These are phyloP conservation scores for Gastrophysa polygoni DNA, from an alignment of 2,888 invertebrate genomes.

Conservation along the genomic window DNA sequence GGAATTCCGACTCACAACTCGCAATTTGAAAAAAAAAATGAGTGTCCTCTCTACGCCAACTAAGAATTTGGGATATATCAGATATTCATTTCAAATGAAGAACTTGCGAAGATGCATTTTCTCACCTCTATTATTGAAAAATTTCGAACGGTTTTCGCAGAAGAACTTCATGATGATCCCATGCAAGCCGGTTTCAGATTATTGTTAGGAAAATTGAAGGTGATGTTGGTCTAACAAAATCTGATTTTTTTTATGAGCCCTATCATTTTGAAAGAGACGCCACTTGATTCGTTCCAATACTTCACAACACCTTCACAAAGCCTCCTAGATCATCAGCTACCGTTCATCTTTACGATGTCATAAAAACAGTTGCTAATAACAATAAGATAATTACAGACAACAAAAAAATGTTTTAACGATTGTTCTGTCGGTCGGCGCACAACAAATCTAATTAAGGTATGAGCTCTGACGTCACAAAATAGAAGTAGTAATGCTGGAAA, in stretches of 20 bases:
- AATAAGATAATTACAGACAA: slow-evolving; percentile 45
- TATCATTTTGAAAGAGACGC: not conserved
- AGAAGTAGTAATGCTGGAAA: slow-evolving; percentile 13
- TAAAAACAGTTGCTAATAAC: slow-evolving; percentile 44
- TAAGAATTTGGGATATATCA: too few species aligned
- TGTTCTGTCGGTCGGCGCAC: slow-evolving; percentile 27
- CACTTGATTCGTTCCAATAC: slow-evolving; percentile 15
- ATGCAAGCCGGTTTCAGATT: too few species aligned
- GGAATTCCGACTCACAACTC: too few species aligned
- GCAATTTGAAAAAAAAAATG: too few species aligned
- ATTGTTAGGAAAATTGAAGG: too few species aligned
- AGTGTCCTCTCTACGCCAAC: too few species aligned
- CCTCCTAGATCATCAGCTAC: slow-evolving; percentile 39
- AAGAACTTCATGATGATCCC: too few species aligned
- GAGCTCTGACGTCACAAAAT: slow-evolving; percentile 14
- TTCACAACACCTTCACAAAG: slow-evolving; percentile 24
- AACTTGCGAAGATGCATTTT: too few species aligned
- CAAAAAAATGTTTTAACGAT: slow-evolving; percentile 32
- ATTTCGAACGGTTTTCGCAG: too few species aligned
- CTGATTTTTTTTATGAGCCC: not conserved
- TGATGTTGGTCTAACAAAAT: not conserved
- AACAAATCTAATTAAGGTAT: slow-evolving; percentile 23
- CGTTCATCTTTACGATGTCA: slow-evolving; percentile 41
- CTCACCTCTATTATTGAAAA: too few species aligned
- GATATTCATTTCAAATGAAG: too few species aligned